phyloP scores from a whole-genome alignment of 2,113 vertebrate species.

The Mionectes macconnelli region DNA sequence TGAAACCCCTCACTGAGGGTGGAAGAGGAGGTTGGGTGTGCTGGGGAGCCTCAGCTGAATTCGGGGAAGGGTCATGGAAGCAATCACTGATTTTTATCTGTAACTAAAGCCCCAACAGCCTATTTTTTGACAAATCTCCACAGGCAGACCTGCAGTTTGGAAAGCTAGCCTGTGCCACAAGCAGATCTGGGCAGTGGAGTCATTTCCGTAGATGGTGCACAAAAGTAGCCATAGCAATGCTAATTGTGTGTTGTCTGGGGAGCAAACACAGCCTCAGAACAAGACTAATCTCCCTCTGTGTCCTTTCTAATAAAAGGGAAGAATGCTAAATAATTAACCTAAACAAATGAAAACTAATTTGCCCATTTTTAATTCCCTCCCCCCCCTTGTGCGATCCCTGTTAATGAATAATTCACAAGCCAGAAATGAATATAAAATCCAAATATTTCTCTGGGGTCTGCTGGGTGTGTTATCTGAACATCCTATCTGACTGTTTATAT shows the following conservation, averaged over 20 bases:
- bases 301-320: constrained; percentile 44
- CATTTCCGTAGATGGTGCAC: background rate
- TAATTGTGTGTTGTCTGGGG: constrained; percentile 5
- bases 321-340: constrained; percentile 70
- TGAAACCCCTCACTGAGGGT: too few species aligned
- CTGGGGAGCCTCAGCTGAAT: background rate
- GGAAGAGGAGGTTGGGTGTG: background rate
- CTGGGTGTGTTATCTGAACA: constrained; percentile 31
- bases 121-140: background rate
- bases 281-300: background rate
- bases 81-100: background rate
- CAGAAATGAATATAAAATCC: constrained; percentile 62
- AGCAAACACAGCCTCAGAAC: background rate
- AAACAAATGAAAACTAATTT: constrained; percentile 78
- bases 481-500: constrained; percentile 9
- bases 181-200: background rate
- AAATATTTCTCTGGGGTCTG: constrained; percentile 55
- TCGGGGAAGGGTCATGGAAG: background rate
- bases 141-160: background rate
- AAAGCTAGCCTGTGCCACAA: background rate
- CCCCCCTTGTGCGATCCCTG: constrained; percentile 23
- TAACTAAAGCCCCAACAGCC: background rate
- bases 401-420: constrained; percentile 75
- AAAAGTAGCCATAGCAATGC: background rate
- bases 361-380: constrained; percentile 69